Percentiles rank a stretch among this genome's conserved stretches.
These are phyloP conservation scores for Palythoa grandis DNA, from an alignment of 92 coral and sea anemone genomes.

Conservation along the genomic window DNA sequence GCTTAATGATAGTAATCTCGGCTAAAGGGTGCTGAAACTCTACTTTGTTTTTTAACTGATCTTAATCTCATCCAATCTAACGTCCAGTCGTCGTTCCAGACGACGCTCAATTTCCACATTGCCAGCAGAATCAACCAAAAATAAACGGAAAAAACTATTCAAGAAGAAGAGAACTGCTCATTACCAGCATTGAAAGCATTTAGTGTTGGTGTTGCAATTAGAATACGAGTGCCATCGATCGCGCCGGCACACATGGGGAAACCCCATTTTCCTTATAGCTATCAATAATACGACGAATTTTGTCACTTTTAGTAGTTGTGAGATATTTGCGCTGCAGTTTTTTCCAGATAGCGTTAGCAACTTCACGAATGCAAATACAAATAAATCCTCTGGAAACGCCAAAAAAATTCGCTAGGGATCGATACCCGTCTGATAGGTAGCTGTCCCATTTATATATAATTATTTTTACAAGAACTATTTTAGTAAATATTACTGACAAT, in stretches of 20 bases:
- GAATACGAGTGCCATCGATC: constrained; percentile 2
- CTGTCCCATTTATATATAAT: no score
- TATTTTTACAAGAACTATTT: no score
- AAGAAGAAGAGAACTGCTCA: no score
- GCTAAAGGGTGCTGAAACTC: no score
- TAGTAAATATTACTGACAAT: no score
- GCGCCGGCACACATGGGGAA: neutral
- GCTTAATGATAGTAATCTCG: no score
- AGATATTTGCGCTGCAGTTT: constrained; percentile 38
- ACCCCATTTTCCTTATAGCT: neutral
- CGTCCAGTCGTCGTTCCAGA: no score
- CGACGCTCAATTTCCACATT: no score
- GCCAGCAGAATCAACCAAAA: no score
- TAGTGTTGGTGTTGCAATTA: neutral
- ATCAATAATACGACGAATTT: neutral
- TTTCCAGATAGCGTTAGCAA: constrained; percentile 22
- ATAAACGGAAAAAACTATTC: no score
- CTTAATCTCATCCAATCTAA: no score
- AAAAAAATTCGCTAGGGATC: neutral
- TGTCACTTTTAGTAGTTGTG: constrained; percentile 38
- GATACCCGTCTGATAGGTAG: neutral
- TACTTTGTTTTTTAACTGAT: no score
- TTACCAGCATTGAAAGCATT: neutral
- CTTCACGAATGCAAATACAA: constrained; percentile 32
- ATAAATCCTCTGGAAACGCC: neutral